Evolutionary conservation across 2,888 invertebrate genomes (phyloP), one percentile per base, ranked within the genome.

Genomic region (Parapristionchus giblindavisi): DNA sequence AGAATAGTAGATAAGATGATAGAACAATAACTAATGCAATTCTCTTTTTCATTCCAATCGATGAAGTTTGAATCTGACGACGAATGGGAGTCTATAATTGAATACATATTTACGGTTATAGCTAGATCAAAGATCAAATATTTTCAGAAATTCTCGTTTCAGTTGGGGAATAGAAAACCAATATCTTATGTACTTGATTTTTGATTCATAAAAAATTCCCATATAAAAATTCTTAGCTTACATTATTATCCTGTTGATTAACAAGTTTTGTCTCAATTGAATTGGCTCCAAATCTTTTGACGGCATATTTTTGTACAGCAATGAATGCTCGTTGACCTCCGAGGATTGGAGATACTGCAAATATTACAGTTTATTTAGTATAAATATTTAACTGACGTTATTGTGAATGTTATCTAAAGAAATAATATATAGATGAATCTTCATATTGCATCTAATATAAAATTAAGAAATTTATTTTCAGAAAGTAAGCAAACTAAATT

Each of bases 21-120:
- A 82, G 76, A 40, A 84, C 79, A 65, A 78, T 75, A 11, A 81
- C 75, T 8, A 85, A 78, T 6, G 84, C 84, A 24, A 81, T 68
- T 51, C 80, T 75, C 77, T 85, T 85, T n/a, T 84, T 82, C 72
- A 78, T 78, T n/a, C 85, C 85, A 29, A 85, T 77, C 70, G 83
- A 80, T 48, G 82, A 80, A 32, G 79, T 79, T 11, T 82, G 82
- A 58, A 85, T 79, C 66, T 84, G 82, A 36, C 84, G 80, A 65
- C 82, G 82, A 38, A 81, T 79, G 3, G 83, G 81, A 1, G 75
- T 77, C 80, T 82, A 43, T 0, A 17, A 65, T 14, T 17, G 27
- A 21, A 54, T 54, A 1, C 3, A 34, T 54, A 1, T 54, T 27
- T 54, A 27, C n/a, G 11, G n/a, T n/a, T 1, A 27, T 14, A 1